These are phyloP conservation scores for Periophthalmus modestus DNA, from an alignment of 2,113 vertebrate genomes.

Conservation along the genomic window DNA sequence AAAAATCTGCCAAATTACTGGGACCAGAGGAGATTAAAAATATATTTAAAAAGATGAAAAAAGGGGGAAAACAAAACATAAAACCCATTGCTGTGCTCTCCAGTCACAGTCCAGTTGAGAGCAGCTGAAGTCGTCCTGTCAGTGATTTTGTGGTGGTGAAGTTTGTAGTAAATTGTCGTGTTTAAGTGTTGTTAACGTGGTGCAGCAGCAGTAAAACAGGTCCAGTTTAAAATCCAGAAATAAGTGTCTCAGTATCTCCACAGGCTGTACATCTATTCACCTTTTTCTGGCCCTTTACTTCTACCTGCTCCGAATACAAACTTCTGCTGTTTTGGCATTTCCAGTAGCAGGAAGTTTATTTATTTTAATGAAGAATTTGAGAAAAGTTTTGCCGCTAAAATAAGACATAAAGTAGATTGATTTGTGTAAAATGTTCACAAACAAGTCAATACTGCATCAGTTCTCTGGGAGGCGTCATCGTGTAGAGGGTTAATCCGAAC, in stretches of 20 bases:
- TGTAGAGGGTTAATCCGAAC: no score
- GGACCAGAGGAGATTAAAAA: neutral
- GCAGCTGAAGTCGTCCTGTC: neutral
- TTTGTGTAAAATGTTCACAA: no score
- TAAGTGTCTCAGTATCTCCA: neutral
- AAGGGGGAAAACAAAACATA: neutral
- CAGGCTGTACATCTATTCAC: neutral
- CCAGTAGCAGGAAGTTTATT: no score
- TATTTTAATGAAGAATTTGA: no score
- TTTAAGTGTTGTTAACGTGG: neutral
- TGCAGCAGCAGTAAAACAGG: neutral
- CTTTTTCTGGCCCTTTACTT: no score
- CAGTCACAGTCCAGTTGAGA: neutral
- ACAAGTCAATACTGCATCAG: no score
- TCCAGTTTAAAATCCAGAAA: conserved; percentile 19
- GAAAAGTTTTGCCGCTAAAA: no score
- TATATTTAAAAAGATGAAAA: neutral
- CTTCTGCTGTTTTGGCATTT: no score
- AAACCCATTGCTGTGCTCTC: neutral
- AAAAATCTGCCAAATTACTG: neutral
- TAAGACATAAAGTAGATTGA: no score
- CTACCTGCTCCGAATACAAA: no score
- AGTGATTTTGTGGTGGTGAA: neutral
- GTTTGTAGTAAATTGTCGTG: neutral
- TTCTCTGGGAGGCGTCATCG: no score